phyloP scores from a whole-genome alignment of 2,888 invertebrate species.

The Drosophila longiperda region DNA sequence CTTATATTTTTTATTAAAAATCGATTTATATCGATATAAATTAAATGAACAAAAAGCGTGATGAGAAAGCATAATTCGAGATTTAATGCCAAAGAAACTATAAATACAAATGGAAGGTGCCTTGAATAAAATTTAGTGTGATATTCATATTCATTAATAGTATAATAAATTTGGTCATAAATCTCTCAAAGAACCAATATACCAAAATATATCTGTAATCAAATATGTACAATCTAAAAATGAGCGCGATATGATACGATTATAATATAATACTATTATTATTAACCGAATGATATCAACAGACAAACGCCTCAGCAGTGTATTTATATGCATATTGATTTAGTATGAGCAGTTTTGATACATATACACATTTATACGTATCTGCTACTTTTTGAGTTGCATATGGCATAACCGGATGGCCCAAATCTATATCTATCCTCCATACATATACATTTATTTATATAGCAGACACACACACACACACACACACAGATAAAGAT shows the following conservation, averaged over 20 bases:
- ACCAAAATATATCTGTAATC: background rate
- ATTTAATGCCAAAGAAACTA: background rate
- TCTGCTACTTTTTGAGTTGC: background rate
- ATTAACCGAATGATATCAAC: constrained; percentile 6
- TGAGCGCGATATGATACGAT: constrained; percentile 10
- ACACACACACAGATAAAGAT: background rate
- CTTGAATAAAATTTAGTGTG: background rate
- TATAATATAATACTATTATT: constrained; percentile 2
- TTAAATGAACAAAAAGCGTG: background rate
- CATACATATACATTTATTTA: background rate
- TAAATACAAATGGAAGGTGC: background rate
- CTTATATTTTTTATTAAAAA: background rate
- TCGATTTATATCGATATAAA: background rate
- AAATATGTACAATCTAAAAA: background rate
- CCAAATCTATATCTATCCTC: background rate
- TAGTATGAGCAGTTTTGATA: background rate
- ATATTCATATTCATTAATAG: background rate
- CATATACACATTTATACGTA: background rate
- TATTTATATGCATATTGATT: constrained; percentile 1
- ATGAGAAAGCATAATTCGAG: constrained; percentile 19
- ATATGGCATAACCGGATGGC: constrained; percentile 2
- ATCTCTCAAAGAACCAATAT: background rate
- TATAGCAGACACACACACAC: background rate
- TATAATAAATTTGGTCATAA: background rate
- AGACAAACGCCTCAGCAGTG: background rate